Base-by-base conservation (phyloP, 23 tunicate species). In the Clavelina lepadiformis region DNA sequence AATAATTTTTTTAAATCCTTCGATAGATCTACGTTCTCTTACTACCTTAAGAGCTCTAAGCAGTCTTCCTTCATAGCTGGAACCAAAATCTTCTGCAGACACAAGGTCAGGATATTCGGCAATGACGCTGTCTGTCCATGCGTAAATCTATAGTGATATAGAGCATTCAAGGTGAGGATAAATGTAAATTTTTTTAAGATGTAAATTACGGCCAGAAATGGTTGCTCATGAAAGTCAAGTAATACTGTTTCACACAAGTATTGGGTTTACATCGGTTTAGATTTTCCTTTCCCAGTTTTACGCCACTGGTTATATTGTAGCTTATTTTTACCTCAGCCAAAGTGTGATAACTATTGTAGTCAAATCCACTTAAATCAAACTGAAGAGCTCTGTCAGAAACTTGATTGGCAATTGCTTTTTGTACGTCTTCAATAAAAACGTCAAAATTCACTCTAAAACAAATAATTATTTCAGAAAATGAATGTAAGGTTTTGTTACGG, bases 271-370 rank as follows among this genome's bases (percentile, higher is more conserved):
- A n/a, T n/a, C n/a, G n/a, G n/a, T n/a, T n/a, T n/a, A n/a, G n/a
- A n/a, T n/a, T n/a, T n/a, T n/a, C n/a, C n/a, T n/a, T n/a, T n/a
- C n/a, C n/a, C n/a, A n/a, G n/a, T n/a, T n/a, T n/a, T n/a, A n/a
- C n/a, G n/a, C n/a, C n/a, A n/a, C n/a, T n/a, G n/a, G n/a, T n/a
- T n/a, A n/a, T n/a, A n/a, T n/a, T n/a, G n/a, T n/a, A n/a, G n/a
- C n/a, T n/a, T n/a, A n/a, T n/a, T n/a, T n/a, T n/a, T n/a, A 86
- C 95, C 76, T 82, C 98, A 44, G 82, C 86, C 19, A 76, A 28
- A 21, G 88, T 73, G 56, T 91, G 92, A 75, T 91, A 91, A 11
- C 53, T 75, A 33, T 82, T 66, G 76, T 82, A 78, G 72, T 83
- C 85, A 21, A 91, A 82, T 1, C 55, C 6, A 2, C 63, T 75